Conservation (phyloP, 2,888 invertebrate genomes). For the Buathra laborator region DNA sequence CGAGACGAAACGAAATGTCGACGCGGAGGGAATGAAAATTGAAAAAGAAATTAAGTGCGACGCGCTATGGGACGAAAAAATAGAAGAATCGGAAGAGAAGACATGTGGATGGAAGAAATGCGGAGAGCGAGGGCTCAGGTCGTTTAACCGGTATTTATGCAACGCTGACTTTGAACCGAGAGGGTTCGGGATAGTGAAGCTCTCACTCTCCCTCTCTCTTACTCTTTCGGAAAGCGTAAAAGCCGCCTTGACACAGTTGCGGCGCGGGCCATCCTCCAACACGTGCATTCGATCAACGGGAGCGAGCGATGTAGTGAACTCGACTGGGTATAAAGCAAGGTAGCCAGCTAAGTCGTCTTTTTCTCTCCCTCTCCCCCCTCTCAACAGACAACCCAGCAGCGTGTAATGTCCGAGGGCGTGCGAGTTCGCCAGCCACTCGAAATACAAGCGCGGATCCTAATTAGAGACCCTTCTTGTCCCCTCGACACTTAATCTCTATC, state of each 20-base stretch:
- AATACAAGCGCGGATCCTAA: slow-evolving; percentile 53
- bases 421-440: slow-evolving; percentile 30
- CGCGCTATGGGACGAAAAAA: neutral
- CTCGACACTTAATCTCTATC: slow-evolving; percentile 39
- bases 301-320: slow-evolving; percentile 41
- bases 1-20: too few species aligned
- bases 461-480: slow-evolving; percentile 36
- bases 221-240: slow-evolving; percentile 63
- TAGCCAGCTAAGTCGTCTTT: neutral
- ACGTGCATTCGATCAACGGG: slow-evolving; percentile 64
- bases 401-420: slow-evolving; percentile 45
- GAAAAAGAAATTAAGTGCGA: neutral
- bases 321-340: slow-evolving; percentile 20
- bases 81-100: neutral
- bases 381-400: slow-evolving; percentile 10
- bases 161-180: slow-evolving; percentile 71
- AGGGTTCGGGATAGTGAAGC: slow-evolving; percentile 62
- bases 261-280: slow-evolving; percentile 71
- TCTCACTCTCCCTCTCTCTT: slow-evolving; percentile 4
- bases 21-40: neutral
- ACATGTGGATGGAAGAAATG: neutral
- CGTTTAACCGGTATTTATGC: slow-evolving; percentile 70
- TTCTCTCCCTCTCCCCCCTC: too few species aligned
- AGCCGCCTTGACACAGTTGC: slow-evolving; percentile 75
- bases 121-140: slow-evolving; percentile 50